A percentile compares a stretch with the other conserved stretches of the same genome.
These are phyloP conservation scores for Champsocephalus gunnari DNA, from an alignment of 2,797 vertebrate species.

Conservation along the genomic window DNA sequence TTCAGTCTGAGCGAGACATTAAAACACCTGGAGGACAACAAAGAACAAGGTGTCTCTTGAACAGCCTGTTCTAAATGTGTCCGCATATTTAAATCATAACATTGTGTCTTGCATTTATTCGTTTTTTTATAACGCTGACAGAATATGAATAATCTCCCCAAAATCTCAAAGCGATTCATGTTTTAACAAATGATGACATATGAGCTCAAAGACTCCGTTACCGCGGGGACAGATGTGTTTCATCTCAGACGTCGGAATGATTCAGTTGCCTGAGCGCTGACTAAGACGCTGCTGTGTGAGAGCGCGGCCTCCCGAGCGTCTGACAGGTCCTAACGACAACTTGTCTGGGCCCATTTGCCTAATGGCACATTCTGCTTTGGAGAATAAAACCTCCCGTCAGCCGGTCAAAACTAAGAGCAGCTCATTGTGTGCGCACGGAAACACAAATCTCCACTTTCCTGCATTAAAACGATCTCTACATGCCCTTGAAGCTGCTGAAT, in stretches of 20 bases:
- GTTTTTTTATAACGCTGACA: constrained; percentile 26
- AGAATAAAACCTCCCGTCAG: constrained; percentile 55
- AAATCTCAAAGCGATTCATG: constrained; percentile 56
- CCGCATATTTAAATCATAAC: constrained; percentile 56
- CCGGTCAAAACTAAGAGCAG: constrained; percentile 41
- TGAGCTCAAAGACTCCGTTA: constrained; percentile 50
- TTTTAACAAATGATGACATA: constrained; percentile 55
- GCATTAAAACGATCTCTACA: constrained; percentile 6
- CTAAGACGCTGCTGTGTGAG: constrained; percentile 38
- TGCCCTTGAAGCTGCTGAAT: constrained; percentile 24
- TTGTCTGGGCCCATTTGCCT: constrained; percentile 68
- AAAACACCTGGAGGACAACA: constrained; percentile 61
- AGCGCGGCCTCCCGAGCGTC: constrained; percentile 20
- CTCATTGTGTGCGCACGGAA: constrained; percentile 17
- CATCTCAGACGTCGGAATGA: constrained; percentile 64
- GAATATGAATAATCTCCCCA: constrained; percentile 50
- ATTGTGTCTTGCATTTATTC: constrained; percentile 33
- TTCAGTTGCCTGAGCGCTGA: constrained; percentile 51
- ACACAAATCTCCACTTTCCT: constrained; percentile 14
- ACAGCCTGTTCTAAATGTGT: constrained; percentile 66
- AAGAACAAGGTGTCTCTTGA: constrained; percentile 61
- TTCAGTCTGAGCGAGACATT: constrained; percentile 35
- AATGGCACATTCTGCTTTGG: constrained; percentile 55
- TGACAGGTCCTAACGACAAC: constrained; percentile 58
- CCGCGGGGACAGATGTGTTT: constrained; percentile 59